A percentile compares a stretch with the other conserved stretches of the same genome.
These are phyloP conservation scores for Pseudochromis fuscus DNA, from an alignment of 2,797 vertebrate species.

Conservation along the genomic window DNA sequence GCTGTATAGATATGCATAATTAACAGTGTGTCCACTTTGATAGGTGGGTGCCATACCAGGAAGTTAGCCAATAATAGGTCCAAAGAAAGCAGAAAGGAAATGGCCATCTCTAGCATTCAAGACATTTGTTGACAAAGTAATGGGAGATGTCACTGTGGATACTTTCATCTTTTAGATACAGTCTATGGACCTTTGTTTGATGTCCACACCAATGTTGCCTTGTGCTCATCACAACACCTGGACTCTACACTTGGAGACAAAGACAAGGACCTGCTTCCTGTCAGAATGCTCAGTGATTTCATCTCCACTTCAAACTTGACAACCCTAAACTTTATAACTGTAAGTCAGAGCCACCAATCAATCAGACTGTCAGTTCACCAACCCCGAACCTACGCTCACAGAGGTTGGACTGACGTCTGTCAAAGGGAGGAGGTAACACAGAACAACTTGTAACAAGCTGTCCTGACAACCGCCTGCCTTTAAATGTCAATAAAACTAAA, in stretches of 20 bases:
- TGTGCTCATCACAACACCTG: neutral
- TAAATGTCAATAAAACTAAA: conserved; percentile 43
- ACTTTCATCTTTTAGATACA: too few relatives aligned
- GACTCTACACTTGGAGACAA: neutral
- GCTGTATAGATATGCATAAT: too few relatives aligned
- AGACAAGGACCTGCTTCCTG: neutral
- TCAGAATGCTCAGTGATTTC: neutral
- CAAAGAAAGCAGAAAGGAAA: too few relatives aligned
- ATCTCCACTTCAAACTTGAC: conserved; percentile 3
- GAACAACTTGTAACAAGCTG: conserved; percentile 35
- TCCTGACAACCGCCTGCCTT: conserved; percentile 38
- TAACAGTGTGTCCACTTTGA: too few relatives aligned
- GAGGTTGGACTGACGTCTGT: conserved; percentile 13
- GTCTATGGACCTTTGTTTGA: too few relatives aligned
- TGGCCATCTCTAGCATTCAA: too few relatives aligned
- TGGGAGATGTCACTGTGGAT: too few relatives aligned
- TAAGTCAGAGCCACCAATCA: conserved; percentile 27
- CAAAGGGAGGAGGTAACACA: conserved; percentile 6
- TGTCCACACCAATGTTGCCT: too few relatives aligned
- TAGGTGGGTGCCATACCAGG: too few relatives aligned
- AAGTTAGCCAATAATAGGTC: too few relatives aligned
- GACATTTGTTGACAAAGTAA: too few relatives aligned
- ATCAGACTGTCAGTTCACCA: conserved; percentile 24
- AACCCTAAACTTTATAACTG: neutral
- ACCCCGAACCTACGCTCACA: neutral